These are phyloP conservation scores for Thymelicus acteon DNA, from an alignment of 2,888 invertebrate genomes.

Conservation along the genomic window DNA sequence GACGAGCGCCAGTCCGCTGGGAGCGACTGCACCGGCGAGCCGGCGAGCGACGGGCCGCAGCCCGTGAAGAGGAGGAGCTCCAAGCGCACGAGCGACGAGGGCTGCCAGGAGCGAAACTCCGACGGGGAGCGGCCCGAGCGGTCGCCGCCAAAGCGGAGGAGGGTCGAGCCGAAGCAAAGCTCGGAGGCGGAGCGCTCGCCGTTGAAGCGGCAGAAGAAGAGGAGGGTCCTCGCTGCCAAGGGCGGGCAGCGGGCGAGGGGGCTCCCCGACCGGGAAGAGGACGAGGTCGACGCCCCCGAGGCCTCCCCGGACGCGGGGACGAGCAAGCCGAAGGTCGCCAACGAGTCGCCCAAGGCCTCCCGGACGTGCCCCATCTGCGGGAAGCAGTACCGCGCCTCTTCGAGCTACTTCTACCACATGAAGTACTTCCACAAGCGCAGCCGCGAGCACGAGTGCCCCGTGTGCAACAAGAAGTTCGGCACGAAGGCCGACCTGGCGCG, in stretches of 20 bases:
- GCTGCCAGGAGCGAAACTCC: background rate
- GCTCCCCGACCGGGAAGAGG: constrained; percentile 42
- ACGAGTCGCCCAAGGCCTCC: constrained; percentile 41
- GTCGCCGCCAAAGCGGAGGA: background rate
- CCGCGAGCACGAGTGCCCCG: constrained; percentile 75
- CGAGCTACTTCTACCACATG: constrained; percentile 82
- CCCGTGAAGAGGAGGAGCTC: background rate
- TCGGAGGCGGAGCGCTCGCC: background rate
- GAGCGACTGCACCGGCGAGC: background rate
- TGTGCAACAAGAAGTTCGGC: constrained; percentile 77
- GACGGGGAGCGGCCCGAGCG: background rate
- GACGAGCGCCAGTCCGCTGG: background rate
- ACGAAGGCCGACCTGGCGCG: constrained; percentile 71
- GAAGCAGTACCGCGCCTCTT: constrained; percentile 74
- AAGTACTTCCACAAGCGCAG: constrained; percentile 74
- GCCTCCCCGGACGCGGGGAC: constrained; percentile 42
- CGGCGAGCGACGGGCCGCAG: background rate
- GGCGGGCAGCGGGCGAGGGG: background rate
- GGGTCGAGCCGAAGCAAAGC: constrained; percentile 4
- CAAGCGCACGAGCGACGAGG: background rate
- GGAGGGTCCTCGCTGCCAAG: background rate
- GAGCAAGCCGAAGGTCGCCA: background rate
- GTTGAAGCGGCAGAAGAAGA: constrained; percentile 6
- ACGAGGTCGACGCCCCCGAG: constrained; percentile 57
- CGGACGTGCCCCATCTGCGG: constrained; percentile 77